Evolutionary conservation across 2,113 vertebrate genomes (phyloP), one percentile per base, ranked within the genome.

Genomic region (Esox niger): DNA sequence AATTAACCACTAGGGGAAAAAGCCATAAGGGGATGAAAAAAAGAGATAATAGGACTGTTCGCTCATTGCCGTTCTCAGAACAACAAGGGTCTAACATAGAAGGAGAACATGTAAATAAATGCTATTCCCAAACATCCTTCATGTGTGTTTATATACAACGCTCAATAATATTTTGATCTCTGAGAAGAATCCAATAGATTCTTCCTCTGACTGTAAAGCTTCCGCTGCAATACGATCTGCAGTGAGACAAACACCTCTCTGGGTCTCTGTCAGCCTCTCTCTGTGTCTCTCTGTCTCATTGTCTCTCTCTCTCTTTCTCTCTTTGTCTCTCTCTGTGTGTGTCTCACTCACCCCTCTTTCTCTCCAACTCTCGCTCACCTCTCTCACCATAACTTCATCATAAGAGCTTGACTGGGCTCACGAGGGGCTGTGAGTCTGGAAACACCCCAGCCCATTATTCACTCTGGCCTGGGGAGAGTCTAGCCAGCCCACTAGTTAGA

Each of bases 81-180:
- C 68, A 9, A 54, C 46, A 32, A 17, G 26, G 55, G n/a, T 49
- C 23, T 65, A n/a, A 29, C n/a, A 21, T n/a, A 52, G 32, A 35
- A 4, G 15, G 30, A 9, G 10, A 15, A 20, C 20, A 3, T 27
- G 7, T 61, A 20, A 15, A 78, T 31, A 38, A 70, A 75, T 64
- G 71, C 79, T 80, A 64, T 75, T 76, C 78, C 83, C 35, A 74
- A 71, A 77, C 82, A 83, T 84, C 81, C 78, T 62, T 70, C 86
- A 78, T 77, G 83, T 80, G 83, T 90, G 84, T 90, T 88, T 86
- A 88, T 86, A 82, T 87, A 88, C 83, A 90, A 87, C 83, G 73
- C 84, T 88, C 84, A 90, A 88, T 90, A 85, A 88, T 88, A 85
- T 88, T 87, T 86, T 84, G 88, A 88, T 81, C 81, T 85, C 82